Evolutionary conservation across 2,113 vertebrate species (phyloP).

Genomic region (Formicarius rufipectus): DNA sequence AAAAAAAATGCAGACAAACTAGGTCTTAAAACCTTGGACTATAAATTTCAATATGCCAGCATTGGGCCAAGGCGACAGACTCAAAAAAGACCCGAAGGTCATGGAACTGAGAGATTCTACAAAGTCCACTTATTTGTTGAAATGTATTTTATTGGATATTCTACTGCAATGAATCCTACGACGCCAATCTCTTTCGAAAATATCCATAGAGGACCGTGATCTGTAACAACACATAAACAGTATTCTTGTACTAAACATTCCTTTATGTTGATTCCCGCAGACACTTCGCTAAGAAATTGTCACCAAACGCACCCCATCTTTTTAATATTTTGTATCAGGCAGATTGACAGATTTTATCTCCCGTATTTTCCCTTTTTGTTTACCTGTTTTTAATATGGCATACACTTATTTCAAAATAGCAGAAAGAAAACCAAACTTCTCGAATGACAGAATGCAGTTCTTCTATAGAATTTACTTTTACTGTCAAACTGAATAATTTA

Average conservation of each 20-base stretch:
- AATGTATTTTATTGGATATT: conserved; percentile 17
- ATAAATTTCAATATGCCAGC: conserved; percentile 75
- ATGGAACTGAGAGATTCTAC: background rate
- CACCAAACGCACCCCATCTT: background rate
- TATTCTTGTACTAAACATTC: background rate
- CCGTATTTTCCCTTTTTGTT: background rate
- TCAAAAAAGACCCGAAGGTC: conserved; percentile 34
- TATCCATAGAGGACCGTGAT: background rate
- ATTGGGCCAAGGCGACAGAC: conserved; percentile 42
- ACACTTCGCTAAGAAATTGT: background rate
- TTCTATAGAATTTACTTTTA: background rate
- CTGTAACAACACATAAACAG: background rate
- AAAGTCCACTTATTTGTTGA: background rate
- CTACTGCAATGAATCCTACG: background rate
- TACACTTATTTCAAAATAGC: conserved; percentile 16
- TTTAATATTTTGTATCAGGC: background rate
- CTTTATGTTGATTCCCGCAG: background rate
- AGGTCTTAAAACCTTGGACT: conserved; percentile 77
- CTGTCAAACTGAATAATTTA: background rate
- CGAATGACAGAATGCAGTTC: rapidly evolving
- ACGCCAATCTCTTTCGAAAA: background rate
- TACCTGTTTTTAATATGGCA: background rate
- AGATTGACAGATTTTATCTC: background rate
- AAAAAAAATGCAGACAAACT: conserved; percentile 84
- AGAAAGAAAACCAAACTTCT: background rate